Evolutionary conservation across 2,888 invertebrate species (phyloP).

Genomic region (Standfussiana lucernea): DNA sequence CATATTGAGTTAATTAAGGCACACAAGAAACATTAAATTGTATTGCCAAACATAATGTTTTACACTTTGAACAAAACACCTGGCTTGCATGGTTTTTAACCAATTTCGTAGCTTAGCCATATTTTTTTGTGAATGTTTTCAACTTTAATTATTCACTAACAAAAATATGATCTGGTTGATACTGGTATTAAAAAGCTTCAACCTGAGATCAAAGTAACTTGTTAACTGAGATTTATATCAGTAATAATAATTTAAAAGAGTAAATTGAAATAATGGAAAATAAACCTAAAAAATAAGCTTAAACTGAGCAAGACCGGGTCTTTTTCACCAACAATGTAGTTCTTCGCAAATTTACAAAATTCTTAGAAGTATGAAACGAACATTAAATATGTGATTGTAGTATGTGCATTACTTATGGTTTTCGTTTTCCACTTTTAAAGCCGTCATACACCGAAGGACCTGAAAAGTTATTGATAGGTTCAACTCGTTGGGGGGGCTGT

Average conservation of each 20-base stretch:
- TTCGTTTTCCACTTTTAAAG: slow-evolving; percentile 9
- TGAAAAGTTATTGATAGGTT: neutral
- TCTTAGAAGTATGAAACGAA: slow-evolving; percentile 21
- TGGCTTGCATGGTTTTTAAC: slow-evolving; percentile 37
- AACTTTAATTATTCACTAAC: slow-evolving; percentile 33
- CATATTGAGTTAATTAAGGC: slow-evolving; percentile 44
- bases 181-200: slow-evolving; percentile 24
- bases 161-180: slow-evolving; percentile 26
- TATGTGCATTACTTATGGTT: slow-evolving; percentile 23
- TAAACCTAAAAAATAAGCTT: slow-evolving; percentile 20
- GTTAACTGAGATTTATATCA: slow-evolving; percentile 25
- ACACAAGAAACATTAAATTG: slow-evolving; percentile 46
- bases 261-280: slow-evolving; percentile 29
- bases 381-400: slow-evolving; percentile 22
- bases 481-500: neutral
- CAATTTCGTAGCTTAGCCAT: slow-evolving; percentile 26
- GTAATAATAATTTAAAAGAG: slow-evolving; percentile 23
- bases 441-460: slow-evolving; percentile 1
- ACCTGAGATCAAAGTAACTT: slow-evolving; percentile 44
- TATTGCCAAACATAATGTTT: slow-evolving; percentile 17
- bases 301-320: slow-evolving; percentile 44
- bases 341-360: slow-evolving; percentile 31
- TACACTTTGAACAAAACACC: slow-evolving; percentile 43
- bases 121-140: slow-evolving; percentile 37
- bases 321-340: slow-evolving; percentile 32